Evolutionary conservation across 2,113 vertebrate genomes (phyloP), one percentile per base, ranked within the genome.

Genomic region (Oryzias celebensis): DNA sequence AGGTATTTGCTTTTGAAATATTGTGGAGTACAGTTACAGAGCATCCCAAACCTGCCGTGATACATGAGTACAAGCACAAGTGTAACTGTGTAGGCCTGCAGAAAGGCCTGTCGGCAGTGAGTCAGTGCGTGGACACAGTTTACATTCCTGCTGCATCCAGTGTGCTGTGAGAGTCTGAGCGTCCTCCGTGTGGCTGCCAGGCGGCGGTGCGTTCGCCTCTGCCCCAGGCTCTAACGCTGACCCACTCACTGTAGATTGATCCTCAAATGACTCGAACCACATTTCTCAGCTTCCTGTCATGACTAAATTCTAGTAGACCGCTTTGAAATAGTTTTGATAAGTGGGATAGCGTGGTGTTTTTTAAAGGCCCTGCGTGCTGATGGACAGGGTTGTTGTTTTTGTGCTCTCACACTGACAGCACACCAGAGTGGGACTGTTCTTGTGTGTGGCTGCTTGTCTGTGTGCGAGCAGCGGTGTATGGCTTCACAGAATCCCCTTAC

Each of bases 321-420:
- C 68, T 82, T 75, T 68, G 41, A 82, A 70, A 85, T 80, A 78
- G 83, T 84, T 85, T 85, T 86, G 85, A 85, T 83, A 85, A 85
- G 82, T 63, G 65, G 68, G 75, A 80, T 71, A 54, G 78, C 36
- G 68, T 51, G 52, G 56, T 84, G 80, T 81, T 88, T 78, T 47
- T 82, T 72, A 86, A 82, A 78, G 77, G 73, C 82, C 65, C 73
- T 28, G 14, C 52, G 46, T 67, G 73, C 49, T 87, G 88, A 90
- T 79, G 89, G 85, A 89, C 66, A 18, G 62, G 71, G 69, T 68
- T 76, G 73, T 80, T 84, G 79, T 57, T 76, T 79, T 79, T 77
- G 75, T 71, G 43, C 62, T 84, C 48, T 41, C 45, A 76, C 77
- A 85, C 74, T 79, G 71, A 80, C 47, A 53, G 55, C 45, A 73